phyloP scores from a whole-genome alignment of 1,140 invertebrate species.

The Penaeus japonicus region DNA sequence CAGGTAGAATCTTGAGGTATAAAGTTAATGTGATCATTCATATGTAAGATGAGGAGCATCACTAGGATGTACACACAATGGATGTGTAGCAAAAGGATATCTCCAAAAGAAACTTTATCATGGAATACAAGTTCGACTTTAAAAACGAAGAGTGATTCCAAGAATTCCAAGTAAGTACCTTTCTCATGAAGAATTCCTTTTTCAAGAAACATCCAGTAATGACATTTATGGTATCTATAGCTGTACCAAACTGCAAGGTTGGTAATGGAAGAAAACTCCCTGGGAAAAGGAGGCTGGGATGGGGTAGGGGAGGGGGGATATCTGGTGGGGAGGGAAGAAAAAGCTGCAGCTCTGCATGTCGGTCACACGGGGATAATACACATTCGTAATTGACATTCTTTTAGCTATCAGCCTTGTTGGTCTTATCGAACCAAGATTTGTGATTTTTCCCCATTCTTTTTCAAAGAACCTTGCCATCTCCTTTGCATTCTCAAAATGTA shows the following conservation, averaged over 20 bases:
- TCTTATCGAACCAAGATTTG: background rate
- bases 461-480: background rate
- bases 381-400: background rate
- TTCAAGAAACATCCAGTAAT: background rate
- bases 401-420: too few species aligned
- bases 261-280: conserved; percentile 43
- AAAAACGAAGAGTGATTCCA: too few species aligned
- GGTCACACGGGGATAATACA: conserved; percentile 33
- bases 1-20: conserved; percentile 57
- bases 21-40: conserved; percentile 54
- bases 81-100: too few species aligned
- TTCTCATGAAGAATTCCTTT: too few species aligned
- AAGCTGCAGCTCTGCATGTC: conserved; percentile 35
- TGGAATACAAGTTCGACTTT: too few species aligned
- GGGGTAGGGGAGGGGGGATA: background rate
- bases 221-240: conserved; percentile 34
- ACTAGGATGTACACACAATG: conserved; percentile 37
- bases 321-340: conserved; percentile 2
- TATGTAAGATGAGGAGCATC: conserved; percentile 49
- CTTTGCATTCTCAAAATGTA: conserved; percentile 16
- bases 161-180: too few species aligned
- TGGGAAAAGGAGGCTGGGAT: background rate
- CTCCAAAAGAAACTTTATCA: too few species aligned
- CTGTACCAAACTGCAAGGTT: conserved; percentile 41
- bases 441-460: background rate